Base-by-base conservation (phyloP, 2,888 invertebrate species). In the Operophtera brumata region DNA sequence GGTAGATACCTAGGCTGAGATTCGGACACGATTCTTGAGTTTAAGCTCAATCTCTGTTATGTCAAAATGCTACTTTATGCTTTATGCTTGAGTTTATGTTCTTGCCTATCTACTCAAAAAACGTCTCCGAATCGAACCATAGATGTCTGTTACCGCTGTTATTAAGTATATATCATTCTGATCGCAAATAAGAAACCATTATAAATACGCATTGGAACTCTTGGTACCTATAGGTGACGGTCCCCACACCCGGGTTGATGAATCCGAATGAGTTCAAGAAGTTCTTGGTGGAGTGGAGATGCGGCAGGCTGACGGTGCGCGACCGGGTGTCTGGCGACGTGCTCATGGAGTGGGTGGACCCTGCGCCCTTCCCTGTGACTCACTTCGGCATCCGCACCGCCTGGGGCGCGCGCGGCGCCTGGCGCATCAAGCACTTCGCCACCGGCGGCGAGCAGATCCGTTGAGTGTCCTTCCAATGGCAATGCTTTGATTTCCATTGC, bases 361-460 rank as follows among this genome's bases (percentile, higher is more conserved):
- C 92, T 4, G 73, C 86, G 10, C 92, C 93, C 6, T 92, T 93
- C 78, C 90, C 91, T 42, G 78, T 93, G 49, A 90, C 91, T 53
- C 91, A 92, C 82, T 91, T 93, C 71, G 94, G 93, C 41, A 89
- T 93, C 55, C 90, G 93, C 55, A 93, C 93, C 10, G 92, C 88
- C 54, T 94, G 92, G 91, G 94, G 94, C 51, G 91, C 93, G 26
- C 86, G 91, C 56, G 94, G 93, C 57, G 84, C 90, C 59, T 94
- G 94, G 94, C 91, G 90, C 66, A 86, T 93, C 69, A 63, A 61
- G 36, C 86, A 89, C 68, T 90, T 79, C 81, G 62, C 67, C 70
- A 65, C 61, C 52, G 49, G 61, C 50, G 75, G 72, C 64, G 62
- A 61, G 10, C 77, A 73, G 60, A 71, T 70, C 62, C 82, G 89